These are phyloP conservation scores for Aethina tumida DNA, from an alignment of 1,140 invertebrate species.

Conservation along the genomic window DNA sequence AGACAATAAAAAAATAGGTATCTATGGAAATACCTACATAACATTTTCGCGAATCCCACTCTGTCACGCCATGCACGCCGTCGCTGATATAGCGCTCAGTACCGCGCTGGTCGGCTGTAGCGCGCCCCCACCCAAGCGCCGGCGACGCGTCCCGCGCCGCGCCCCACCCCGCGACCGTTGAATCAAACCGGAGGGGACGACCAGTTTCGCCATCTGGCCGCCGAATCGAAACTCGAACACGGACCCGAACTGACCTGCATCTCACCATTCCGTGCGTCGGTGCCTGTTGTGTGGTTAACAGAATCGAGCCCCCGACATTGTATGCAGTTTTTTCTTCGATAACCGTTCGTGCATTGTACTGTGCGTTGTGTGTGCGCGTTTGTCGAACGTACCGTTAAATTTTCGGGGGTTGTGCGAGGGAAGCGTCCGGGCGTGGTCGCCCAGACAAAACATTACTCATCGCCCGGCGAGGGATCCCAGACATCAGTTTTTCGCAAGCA, in stretches of 20 bases:
- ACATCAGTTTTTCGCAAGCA: not conserved
- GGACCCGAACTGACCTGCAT: slow-evolving; percentile 6
- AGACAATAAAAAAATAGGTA: too few relatives aligned
- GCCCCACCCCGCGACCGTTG: slow-evolving; percentile 6
- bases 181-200: slow-evolving; percentile 3
- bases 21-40: too few relatives aligned
- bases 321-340: too few relatives aligned
- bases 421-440: slow-evolving; percentile 33
- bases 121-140: slow-evolving; percentile 8
- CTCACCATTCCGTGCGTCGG: slow-evolving; percentile 1
- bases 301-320: slow-evolving; percentile 2
- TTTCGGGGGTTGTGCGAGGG: slow-evolving; percentile 2
- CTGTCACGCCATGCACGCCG: not conserved
- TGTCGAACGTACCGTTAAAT: slow-evolving; percentile 3
- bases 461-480: slow-evolving; percentile 3
- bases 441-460: slow-evolving; percentile 28
- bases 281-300: slow-evolving; percentile 6
- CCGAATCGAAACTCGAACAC: slow-evolving; percentile 10
- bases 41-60: slow-evolving; percentile 1
- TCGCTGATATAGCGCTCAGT: not conserved
- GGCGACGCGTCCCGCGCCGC: not conserved
- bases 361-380: not conserved
- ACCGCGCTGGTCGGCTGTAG: slow-evolving; percentile 11
- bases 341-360: too few relatives aligned
- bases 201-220: slow-evolving; percentile 22